These are phyloP conservation scores for Microtus ochrogaster DNA, from an alignment of 2,113 vertebrate genomes.

Conservation along the genomic window DNA sequence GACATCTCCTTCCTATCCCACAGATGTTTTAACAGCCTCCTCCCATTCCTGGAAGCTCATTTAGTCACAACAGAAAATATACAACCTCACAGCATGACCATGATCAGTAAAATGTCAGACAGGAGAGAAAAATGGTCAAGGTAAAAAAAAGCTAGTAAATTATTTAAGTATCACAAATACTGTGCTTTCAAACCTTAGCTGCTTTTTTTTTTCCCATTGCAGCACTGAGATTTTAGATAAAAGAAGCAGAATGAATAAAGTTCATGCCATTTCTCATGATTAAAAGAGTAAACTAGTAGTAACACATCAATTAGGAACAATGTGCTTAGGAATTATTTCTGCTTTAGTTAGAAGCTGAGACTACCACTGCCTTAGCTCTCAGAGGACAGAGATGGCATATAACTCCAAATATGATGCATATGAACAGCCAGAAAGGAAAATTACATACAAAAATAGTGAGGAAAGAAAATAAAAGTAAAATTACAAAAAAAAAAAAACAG, in stretches of 20 bases:
- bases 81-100: not conserved
- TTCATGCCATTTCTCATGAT: not conserved
- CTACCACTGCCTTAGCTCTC: not conserved
- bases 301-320: not conserved
- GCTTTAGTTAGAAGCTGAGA: not conserved
- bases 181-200: not conserved
- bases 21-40: no score
- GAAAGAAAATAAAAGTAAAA: not conserved
- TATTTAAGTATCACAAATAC: not conserved
- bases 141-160: not conserved
- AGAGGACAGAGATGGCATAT: not conserved
- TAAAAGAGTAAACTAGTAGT: not conserved
- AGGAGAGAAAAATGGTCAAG: not conserved
- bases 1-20: not conserved
- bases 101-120: not conserved
- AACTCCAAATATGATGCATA: not conserved
- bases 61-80: not conserved
- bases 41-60: not conserved
- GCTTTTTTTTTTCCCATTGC: not conserved
- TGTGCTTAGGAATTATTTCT: not conserved
- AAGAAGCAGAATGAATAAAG: not conserved
- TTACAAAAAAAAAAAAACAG: not conserved
- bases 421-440: not conserved
- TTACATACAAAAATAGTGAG: not conserved
- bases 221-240: not conserved